Conservation (phyloP, 2,797 vertebrate species). For the Coccyzus lansbergi region DNA sequence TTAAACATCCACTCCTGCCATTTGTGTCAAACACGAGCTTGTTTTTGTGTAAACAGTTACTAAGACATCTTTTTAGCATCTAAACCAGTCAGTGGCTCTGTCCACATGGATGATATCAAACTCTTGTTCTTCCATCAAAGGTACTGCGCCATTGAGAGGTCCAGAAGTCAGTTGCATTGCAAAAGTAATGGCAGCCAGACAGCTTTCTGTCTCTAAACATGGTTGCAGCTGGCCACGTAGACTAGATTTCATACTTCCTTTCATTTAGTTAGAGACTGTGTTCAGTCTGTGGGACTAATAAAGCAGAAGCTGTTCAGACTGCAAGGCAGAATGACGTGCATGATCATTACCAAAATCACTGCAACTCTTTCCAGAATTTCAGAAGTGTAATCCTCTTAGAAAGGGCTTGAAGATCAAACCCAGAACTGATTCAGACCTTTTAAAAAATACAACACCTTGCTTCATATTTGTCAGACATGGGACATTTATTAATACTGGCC, state of each 20-base stretch:
- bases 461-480: not conserved
- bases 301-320: conserved; percentile 2
- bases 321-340: not conserved
- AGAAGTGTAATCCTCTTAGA: not conserved
- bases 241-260: not conserved
- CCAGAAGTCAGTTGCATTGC: conserved; percentile 5
- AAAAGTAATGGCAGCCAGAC: not conserved
- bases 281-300: not conserved
- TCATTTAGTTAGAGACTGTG: not conserved
- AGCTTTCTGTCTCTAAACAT: not conserved
- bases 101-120: not conserved
- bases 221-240: not conserved
- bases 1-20: conserved; percentile 3
- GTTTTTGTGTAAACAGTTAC: not conserved
- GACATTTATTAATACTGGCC: not conserved
- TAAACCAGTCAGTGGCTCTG: not conserved
- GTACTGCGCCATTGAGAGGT: not conserved
- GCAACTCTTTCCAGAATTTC: not conserved
- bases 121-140: conserved; percentile 15
- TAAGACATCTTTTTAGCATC: not conserved
- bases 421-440: not conserved
- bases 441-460: not conserved
- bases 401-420: not conserved
- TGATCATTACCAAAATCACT: not conserved
- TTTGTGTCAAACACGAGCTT: not conserved